Evolutionary conservation across 1,140 invertebrate genomes (phyloP), one percentile per base, ranked within the genome.

Genomic region (Phymastichus coffea): DNA sequence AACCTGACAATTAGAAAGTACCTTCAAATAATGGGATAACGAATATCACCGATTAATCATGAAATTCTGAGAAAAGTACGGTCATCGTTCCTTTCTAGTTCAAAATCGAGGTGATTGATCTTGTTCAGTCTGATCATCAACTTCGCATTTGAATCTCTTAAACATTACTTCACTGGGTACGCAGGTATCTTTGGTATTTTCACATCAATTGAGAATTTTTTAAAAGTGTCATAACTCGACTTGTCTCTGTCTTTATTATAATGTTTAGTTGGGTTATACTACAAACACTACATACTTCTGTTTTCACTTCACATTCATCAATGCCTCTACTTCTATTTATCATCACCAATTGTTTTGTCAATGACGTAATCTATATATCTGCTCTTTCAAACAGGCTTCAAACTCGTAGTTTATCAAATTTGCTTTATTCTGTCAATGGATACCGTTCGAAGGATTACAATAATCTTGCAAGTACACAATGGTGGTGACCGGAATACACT

Each of bases 101-200:
- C 15, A 28, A 49, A 12, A 12, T 41, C 37, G 30, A 52, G 1
- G 14, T 28, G 14, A 25, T 20, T 15, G 28, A 48, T 35, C 4
- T 17, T 33, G 35, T 22, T 26, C 12, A 17, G 26, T 54, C 17
- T n/a, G 22, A 38, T 49, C 38, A 12, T 15, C 17, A 3, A 22
- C 14, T n/a, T 46, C 25, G 35, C 33, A 25, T 23, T 54, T 28
- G 33, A 33, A 54, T 54, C 28, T 38, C 15, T 44, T 46, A 37
- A 30, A 60, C 57, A 72, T 71, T 73, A 68, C 74, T 70, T 72
- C 69, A 76, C 66, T 72, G 74, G 73, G 70, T 67, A 73, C 71
- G 66, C 71, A 75, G 76, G 71, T 74, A 74, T 76, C 72, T 76
- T 77, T 77, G 68, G 71, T 73, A 56, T 64, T 51, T 70, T 70